Evolutionary conservation across 1,140 invertebrate species (phyloP), one percentile per base, ranked within the genome.

Genomic region (Neodiprion pinetum): DNA sequence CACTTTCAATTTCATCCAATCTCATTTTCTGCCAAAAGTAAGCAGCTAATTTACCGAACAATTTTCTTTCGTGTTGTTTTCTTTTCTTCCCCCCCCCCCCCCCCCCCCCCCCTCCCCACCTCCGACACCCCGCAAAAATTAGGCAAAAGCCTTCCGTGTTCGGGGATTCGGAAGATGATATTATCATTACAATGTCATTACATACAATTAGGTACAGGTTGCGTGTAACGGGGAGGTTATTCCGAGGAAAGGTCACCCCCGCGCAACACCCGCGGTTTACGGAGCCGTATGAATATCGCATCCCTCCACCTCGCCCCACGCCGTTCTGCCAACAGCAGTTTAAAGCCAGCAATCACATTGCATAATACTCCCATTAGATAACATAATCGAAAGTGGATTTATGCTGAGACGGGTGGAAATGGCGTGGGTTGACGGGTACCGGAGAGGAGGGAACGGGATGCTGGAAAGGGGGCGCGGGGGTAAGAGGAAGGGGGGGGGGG

Each of bases 381-480:
- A 85, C 83, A 86, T 86, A 87, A 86, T 86, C 86, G 84, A 87
- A 87, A 86, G 80, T 85, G 82, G 86, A 87, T 87, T 87, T 87
- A 86, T 85, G 84, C 80, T 73, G 75, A 81, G 75, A 61, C 78
- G 78, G 81, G 48, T 71, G 48, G 70, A 40, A 47, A 48, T 71
- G 70, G 70, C 53, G 53, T 17, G 71, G 74, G 79, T 77, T 78
- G 76, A 78, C 77, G 77, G 74, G 76, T 80, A 76, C 81, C 78
- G 80, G 78, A 49, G 75, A 61, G 53, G 23, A 49, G 74, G 66
- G 47, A 69, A 75, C 74, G 68, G 21, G 70, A 21, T n/a, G 48
- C 40, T 65, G 65, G 67, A 76, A 66, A 65, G 23, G 12, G 14
- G 7, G 7, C 53, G 40, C 49, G 23, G 12, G 72, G 49, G 61